phyloP scores from a whole-genome alignment of 2,888 invertebrate genomes.

The Clunio marinus region DNA sequence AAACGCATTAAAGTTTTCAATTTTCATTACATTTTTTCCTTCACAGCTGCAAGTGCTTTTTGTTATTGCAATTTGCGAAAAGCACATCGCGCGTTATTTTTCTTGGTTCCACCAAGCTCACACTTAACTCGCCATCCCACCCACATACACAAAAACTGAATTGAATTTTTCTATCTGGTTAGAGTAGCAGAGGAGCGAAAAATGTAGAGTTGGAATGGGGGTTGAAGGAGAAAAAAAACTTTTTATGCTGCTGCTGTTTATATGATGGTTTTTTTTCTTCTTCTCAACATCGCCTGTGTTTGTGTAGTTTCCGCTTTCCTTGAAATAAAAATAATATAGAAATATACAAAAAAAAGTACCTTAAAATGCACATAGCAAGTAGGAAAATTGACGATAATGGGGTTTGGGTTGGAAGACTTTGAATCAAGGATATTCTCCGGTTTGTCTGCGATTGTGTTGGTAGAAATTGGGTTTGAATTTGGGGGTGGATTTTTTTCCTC shows the following conservation, averaged over 20 bases:
- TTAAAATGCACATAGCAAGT: constrained; percentile 38
- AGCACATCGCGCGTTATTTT: constrained; percentile 25
- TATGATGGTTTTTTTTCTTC: constrained; percentile 16
- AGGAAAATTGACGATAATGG: constrained; percentile 11
- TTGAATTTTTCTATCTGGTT: constrained; percentile 19
- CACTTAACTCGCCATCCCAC: neutral
- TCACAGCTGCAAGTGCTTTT: neutral
- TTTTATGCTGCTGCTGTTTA: neutral
- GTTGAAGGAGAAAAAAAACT: neutral
- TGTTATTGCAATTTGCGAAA: constrained; percentile 15
- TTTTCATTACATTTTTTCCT: neutral
- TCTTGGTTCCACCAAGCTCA: constrained; percentile 10
- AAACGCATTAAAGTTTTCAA: too few relatives aligned
- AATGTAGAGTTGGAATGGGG: neutral
- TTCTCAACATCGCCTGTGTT: constrained; percentile 8
- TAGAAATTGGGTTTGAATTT: constrained; percentile 17
- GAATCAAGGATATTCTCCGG: constrained; percentile 21
- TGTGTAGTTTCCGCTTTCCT: constrained; percentile 38
- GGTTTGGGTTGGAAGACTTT: constrained; percentile 6
- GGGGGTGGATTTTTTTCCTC: constrained; percentile 24
- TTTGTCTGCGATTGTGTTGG: constrained; percentile 1
- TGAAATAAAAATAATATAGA: constrained; percentile 12
- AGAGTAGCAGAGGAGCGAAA: neutral
- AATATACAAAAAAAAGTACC: constrained; percentile 33
- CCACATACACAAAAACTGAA: constrained; percentile 33